phyloP scores from a whole-genome alignment of 2,888 invertebrate genomes.

The Microctonus hyperodae region DNA sequence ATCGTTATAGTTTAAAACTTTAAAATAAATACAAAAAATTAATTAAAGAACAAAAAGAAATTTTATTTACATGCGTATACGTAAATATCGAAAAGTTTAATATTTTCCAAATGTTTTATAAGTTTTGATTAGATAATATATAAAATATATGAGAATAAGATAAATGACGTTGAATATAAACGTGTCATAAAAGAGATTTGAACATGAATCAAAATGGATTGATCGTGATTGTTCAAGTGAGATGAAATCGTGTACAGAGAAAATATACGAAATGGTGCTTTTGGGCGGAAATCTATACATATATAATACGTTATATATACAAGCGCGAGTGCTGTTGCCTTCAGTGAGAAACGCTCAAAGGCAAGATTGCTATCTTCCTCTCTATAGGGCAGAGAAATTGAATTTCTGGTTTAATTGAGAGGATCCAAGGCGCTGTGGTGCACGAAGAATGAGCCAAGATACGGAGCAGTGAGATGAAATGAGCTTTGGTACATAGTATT shows the following conservation, averaged over 20 bases:
- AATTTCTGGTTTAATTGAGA: slow-evolving; percentile 41
- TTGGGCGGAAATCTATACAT: not conserved
- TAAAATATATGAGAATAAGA: not conserved
- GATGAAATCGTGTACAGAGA: slow-evolving; percentile 4
- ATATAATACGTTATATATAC: not conserved
- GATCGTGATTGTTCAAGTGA: slow-evolving; percentile 10
- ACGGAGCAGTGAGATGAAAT: not conserved
- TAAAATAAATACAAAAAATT: not conserved
- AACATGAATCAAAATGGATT: slow-evolving; percentile 5
- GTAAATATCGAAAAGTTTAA: not conserved
- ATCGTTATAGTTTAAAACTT: not conserved
- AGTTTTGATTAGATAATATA: not conserved
- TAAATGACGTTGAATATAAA: not conserved
- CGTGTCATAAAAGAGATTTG: not conserved
- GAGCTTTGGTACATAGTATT: not conserved
- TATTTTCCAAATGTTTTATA: not conserved
- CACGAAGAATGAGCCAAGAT: slow-evolving; percentile 27
- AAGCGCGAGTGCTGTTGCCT: not conserved
- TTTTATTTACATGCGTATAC: not conserved
- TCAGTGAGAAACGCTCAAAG: slow-evolving; percentile 23
- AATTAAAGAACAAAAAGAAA: not conserved
- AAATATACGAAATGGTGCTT: not conserved
- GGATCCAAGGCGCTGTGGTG: slow-evolving; percentile 15
- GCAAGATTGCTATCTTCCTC: not conserved
- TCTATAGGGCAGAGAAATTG: slow-evolving; percentile 35